Evolutionary conservation across 2,113 vertebrate species (phyloP).

Genomic region (Pedetes capensis): DNA sequence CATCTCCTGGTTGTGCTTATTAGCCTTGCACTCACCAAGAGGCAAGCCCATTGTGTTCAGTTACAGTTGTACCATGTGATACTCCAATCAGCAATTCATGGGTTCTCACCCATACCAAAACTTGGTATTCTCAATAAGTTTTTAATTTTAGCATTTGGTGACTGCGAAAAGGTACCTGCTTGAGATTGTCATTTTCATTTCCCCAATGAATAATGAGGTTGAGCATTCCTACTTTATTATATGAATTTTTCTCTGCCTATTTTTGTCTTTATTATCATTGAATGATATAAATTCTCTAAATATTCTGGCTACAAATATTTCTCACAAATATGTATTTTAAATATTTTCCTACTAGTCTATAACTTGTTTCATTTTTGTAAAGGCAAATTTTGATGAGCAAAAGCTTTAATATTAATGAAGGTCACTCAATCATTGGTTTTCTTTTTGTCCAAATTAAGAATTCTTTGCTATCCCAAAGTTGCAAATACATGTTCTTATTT

Average conservation of each 20-base stretch:
- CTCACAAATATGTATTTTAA: background rate
- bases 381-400: background rate
- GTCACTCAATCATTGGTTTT: background rate
- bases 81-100: background rate
- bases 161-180: background rate
- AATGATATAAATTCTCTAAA: background rate
- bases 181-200: background rate
- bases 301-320: background rate
- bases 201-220: background rate
- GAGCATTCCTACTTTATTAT: background rate
- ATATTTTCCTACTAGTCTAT: background rate
- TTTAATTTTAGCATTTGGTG: background rate
- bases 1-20: too few species aligned
- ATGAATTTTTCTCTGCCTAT: background rate
- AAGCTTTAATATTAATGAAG: background rate
- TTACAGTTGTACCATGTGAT: background rate
- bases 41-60: too few species aligned
- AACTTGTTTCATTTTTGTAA: background rate
- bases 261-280: background rate
- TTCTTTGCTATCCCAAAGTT: background rate
- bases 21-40: too few species aligned
- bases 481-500: background rate
- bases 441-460: background rate
- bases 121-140: background rate
- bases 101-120: background rate